Conservation (phyloP, 2,113 vertebrate genomes). For the Hirundichthys speculiger region DNA sequence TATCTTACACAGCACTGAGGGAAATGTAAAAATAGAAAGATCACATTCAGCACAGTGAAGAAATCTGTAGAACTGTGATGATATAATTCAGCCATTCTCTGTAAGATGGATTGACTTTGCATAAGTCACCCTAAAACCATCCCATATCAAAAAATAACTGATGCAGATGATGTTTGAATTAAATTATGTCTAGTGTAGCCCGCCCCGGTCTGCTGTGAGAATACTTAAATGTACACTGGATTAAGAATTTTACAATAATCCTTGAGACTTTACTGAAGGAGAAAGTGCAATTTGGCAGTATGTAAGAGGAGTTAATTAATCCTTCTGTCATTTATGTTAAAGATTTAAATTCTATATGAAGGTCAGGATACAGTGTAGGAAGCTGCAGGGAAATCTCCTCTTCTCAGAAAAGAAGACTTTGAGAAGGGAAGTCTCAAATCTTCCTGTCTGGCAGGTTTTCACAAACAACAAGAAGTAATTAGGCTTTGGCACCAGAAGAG, state of each 20-base stretch:
- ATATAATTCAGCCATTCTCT: too few relatives aligned
- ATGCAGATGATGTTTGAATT: background rate
- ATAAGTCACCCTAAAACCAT: background rate
- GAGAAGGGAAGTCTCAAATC: constrained; percentile 34
- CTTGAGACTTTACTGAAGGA: background rate
- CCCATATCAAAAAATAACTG: background rate
- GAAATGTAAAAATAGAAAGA: constrained; percentile 26
- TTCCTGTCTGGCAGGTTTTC: constrained; percentile 38
- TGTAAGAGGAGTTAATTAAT: constrained; percentile 17
- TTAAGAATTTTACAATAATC: constrained; percentile 25
- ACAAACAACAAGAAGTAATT: constrained; percentile 64
- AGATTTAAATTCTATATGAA: background rate
- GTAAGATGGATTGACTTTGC: background rate
- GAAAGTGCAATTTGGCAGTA: background rate
- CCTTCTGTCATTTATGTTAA: constrained; percentile 26
- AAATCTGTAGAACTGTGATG: constrained; percentile 28
- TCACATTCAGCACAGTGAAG: constrained; percentile 14
- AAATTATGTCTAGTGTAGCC: background rate
- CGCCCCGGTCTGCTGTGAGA: background rate
- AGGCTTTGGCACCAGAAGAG: constrained; percentile 62
- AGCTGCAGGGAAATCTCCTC: constrained; percentile 34
- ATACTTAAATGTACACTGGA: background rate
- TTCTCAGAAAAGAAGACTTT: constrained; percentile 26
- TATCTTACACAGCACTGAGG: background rate
- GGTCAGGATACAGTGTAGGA: constrained; percentile 10